Percentiles rank a stretch among this genome's conserved stretches.
Conservation (phyloP, 2,888 invertebrate genomes). For the Neria commutata region DNA sequence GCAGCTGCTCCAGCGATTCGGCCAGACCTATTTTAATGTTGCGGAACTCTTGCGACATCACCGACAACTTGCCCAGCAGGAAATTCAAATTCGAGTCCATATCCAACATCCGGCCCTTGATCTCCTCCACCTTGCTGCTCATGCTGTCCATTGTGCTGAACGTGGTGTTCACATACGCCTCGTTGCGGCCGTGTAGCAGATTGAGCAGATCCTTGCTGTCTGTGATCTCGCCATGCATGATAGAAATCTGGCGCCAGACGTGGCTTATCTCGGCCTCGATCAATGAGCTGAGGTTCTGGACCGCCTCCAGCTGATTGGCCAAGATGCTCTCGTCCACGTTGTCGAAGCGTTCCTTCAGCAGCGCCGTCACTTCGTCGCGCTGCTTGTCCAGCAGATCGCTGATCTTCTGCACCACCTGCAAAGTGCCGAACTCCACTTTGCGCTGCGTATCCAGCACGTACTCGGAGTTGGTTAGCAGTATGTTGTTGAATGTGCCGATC, state of each 20-base stretch:
- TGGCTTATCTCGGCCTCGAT: constrained; percentile 82
- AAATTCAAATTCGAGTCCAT: constrained; percentile 84
- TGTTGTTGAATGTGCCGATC: constrained; percentile 75
- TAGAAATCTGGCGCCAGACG: constrained; percentile 89
- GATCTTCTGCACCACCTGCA: constrained; percentile 79
- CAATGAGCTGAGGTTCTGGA: constrained; percentile 76
- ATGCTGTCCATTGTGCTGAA: constrained; percentile 77
- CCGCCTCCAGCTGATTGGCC: constrained; percentile 73
- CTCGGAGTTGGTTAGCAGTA: constrained; percentile 82
- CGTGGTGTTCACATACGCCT: constrained; percentile 80
- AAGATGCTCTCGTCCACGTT: constrained; percentile 73
- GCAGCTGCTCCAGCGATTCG: constrained; percentile 73
- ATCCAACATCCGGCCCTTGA: constrained; percentile 77
- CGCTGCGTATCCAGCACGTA: constrained; percentile 83
- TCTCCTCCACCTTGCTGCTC: constrained; percentile 78
- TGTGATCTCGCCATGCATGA: constrained; percentile 83
- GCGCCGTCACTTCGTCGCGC: constrained; percentile 69
- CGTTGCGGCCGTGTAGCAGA: constrained; percentile 75
- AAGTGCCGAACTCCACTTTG: constrained; percentile 82
- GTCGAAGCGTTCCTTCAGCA: constrained; percentile 73
- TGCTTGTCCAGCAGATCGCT: constrained; percentile 72
- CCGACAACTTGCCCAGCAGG: constrained; percentile 76
- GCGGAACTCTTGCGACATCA: constrained; percentile 85
- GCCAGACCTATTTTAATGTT: constrained; percentile 79
- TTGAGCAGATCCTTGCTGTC: constrained; percentile 77